Evolutionary conservation across 2,888 invertebrate genomes (phyloP).

Genomic region (Trichacis sp.): DNA sequence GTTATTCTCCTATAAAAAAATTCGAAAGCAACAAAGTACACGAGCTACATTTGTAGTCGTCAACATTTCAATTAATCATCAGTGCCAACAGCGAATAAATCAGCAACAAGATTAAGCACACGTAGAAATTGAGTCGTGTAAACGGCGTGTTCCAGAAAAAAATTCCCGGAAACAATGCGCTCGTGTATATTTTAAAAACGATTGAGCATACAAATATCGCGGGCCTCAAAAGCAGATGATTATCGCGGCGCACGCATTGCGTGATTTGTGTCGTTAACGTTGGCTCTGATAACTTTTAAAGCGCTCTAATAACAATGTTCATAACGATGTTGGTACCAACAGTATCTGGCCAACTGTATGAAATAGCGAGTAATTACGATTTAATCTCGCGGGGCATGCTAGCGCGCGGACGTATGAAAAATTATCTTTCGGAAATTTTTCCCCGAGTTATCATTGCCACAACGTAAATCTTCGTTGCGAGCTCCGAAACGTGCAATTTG

Average conservation of each 20-base stretch:
- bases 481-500: constrained; percentile 16
- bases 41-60: neutral
- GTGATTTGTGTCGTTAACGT: constrained; percentile 36
- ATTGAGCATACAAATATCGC: constrained; percentile 33
- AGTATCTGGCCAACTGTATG: constrained; percentile 31
- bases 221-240: constrained; percentile 25
- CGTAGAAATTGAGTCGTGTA: neutral
- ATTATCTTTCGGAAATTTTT: constrained; percentile 36
- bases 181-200: constrained; percentile 6
- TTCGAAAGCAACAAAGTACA: no score
- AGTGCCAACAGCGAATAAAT: neutral
- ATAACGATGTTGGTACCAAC: constrained; percentile 40
- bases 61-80: neutral
- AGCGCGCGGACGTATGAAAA: constrained; percentile 35
- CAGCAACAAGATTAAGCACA: neutral
- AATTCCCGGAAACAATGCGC: neutral
- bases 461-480: constrained; percentile 6
- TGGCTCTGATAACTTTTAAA: constrained; percentile 32
- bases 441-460: constrained; percentile 28
- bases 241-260: constrained; percentile 39
- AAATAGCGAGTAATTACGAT: constrained; percentile 42
- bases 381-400: constrained; percentile 39
- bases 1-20: no score
- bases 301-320: constrained; percentile 37
- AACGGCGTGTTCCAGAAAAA: neutral